Evolutionary conservation across 2,888 invertebrate genomes (phyloP), one percentile per base, ranked within the genome.

Genomic region (Cyclophora albipunctata): DNA sequence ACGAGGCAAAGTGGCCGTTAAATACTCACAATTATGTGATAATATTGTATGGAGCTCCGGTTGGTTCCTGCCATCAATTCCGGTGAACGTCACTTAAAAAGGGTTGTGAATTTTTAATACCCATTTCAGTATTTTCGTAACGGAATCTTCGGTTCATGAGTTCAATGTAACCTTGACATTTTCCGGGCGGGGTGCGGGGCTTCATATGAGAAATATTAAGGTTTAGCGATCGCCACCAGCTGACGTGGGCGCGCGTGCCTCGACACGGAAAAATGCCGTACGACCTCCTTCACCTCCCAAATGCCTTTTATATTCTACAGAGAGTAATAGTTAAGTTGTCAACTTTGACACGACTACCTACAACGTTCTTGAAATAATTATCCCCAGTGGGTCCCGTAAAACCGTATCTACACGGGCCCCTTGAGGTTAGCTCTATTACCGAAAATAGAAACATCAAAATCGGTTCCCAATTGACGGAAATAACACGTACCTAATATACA

Each of bases 161-260:
- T 52, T 56, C 53, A 50, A 52, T 61, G 65, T 64, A 54, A 52
- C 55, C 64, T 69, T 74, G 65, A 61, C 68, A 66, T 65, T 73
- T 74, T 75, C 66, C 66, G 58, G 59, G 55, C 55, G 48, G 50
- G 64, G 60, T 58, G 64, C 69, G 66, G 67, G 69, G 72, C 69
- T 71, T 78, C 73, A 75, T 76, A 76, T 72, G 75, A 80, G 77
- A 79, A 82, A 81, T 82, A 82, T 82, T 74, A 81, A 81, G 80
- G 78, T 72, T 76, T 77, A 72, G 78, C 79, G 75, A 81, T 84
- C 78, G 76, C 74, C 75, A 73, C 62, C 81, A 84, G 81, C 81
- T 81, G 83, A 71, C 81, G 80, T 77, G 63, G 61, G 67, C 64
- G 67, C 71, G 75, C 80, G 78, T 78, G 77, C 73, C 75, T 74